A percentile compares a stretch with the other conserved stretches of the same genome.
Evolutionary conservation across 2,797 vertebrate species (phyloP).

Genomic region (Semotilus atromaculatus): DNA sequence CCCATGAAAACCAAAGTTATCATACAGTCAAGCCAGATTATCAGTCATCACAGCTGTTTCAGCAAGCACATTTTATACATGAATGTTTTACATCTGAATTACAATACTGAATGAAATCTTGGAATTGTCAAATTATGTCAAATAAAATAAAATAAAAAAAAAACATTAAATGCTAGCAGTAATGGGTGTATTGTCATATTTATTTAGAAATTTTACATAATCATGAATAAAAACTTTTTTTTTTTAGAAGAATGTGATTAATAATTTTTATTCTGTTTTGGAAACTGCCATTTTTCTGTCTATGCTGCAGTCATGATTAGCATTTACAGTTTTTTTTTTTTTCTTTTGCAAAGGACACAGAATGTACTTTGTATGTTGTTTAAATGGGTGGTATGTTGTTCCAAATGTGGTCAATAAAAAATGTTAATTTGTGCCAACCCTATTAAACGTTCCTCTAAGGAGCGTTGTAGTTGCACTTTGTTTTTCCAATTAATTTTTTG

Average conservation of each 20-base stretch:
- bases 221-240: background rate
- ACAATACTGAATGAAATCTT: background rate
- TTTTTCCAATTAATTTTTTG: background rate
- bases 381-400: conserved; percentile 3
- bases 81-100: conserved; percentile 3
- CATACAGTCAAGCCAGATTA: background rate
- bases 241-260: background rate
- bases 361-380: background rate
- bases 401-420: conserved; percentile 8
- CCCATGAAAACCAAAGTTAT: background rate
- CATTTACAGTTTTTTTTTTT: background rate
- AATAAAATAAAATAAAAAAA: too few relatives aligned
- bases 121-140: background rate
- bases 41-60: background rate
- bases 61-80: background rate
- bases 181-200: conserved; percentile 22
- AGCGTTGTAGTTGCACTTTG: background rate
- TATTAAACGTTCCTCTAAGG: background rate
- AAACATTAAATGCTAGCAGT: conserved; percentile 10
- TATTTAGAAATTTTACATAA: conserved; percentile 3
- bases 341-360: background rate
- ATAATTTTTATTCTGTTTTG: background rate
- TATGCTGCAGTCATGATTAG: background rate
- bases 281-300: background rate
- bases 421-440: background rate